Percentiles rank a stretch among this genome's conserved stretches.
Evolutionary conservation across 2,113 vertebrate species (phyloP).

Genomic region (Corapipo altera): DNA sequence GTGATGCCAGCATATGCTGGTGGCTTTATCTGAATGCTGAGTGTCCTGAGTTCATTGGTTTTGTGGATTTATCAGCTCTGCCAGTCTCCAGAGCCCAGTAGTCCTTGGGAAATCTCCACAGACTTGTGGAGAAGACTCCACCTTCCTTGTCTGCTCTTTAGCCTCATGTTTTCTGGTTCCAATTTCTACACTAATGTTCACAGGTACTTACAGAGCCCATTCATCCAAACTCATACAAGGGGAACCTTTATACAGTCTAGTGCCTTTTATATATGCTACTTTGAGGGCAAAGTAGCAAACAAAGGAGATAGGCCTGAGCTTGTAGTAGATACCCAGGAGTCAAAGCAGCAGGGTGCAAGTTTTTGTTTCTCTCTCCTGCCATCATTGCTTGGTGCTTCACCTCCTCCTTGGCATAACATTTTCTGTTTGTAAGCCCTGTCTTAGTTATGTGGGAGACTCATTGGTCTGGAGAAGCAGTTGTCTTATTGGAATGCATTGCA

Average conservation of each 20-base stretch:
- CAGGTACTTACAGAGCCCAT: neutral
- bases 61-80: neutral
- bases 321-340: neutral
- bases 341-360: neutral
- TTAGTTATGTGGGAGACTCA: neutral
- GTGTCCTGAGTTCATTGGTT: neutral
- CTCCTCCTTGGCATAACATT: neutral
- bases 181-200: fast-evolving
- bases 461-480: neutral
- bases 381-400: neutral
- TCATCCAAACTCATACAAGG: neutral
- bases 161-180: neutral
- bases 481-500: neutral
- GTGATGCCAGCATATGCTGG: neutral
- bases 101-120: neutral
- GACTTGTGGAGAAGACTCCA: no score
- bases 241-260: neutral
- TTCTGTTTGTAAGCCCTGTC: neutral
- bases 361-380: neutral
- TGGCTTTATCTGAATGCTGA: neutral
- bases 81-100: neutral
- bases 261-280: neutral
- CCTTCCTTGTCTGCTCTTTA: neutral
- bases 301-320: neutral
- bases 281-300: neutral